phyloP scores from a whole-genome alignment of 2,113 vertebrate genomes.

The Vireo altiloquus region DNA sequence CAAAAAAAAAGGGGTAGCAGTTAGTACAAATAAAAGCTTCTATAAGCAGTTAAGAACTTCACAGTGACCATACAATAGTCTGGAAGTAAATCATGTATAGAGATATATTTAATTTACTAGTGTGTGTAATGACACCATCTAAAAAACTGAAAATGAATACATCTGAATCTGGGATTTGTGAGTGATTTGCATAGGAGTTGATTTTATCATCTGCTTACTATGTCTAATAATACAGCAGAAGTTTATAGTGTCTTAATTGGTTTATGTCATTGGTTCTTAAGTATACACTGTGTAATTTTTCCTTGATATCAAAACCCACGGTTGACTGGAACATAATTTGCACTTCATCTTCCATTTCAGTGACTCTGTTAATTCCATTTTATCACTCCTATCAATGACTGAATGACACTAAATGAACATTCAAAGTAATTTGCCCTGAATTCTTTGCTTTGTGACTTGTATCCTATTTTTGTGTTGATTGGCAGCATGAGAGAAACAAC shows the following conservation, averaged over 20 bases:
- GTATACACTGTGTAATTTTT: not conserved
- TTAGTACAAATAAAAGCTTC: not conserved
- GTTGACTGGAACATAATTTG: conserved; percentile 29
- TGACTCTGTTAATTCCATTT: not conserved
- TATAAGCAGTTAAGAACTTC: not conserved
- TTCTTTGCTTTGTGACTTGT: not conserved
- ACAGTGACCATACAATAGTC: not conserved
- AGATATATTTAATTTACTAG: not conserved
- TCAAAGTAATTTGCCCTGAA: not conserved
- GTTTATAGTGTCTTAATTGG: conserved; percentile 8
- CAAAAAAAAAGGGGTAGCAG: not conserved
- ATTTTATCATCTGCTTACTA: not conserved
- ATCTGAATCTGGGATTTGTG: not conserved
- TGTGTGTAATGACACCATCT: not conserved
- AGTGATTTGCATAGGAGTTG: not conserved
- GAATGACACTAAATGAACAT: not conserved
- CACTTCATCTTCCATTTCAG: conserved; percentile 20
- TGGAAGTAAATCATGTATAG: not conserved
- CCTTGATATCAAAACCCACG: not conserved
- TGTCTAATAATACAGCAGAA: not conserved
- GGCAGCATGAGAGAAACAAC: not conserved
- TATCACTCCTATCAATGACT: not conserved
- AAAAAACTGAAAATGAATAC: not conserved
- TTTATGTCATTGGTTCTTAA: conserved; percentile 18
- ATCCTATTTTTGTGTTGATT: not conserved